phyloP scores from a whole-genome alignment of 2,797 vertebrate genomes.

The Phataginus tricuspis region DNA sequence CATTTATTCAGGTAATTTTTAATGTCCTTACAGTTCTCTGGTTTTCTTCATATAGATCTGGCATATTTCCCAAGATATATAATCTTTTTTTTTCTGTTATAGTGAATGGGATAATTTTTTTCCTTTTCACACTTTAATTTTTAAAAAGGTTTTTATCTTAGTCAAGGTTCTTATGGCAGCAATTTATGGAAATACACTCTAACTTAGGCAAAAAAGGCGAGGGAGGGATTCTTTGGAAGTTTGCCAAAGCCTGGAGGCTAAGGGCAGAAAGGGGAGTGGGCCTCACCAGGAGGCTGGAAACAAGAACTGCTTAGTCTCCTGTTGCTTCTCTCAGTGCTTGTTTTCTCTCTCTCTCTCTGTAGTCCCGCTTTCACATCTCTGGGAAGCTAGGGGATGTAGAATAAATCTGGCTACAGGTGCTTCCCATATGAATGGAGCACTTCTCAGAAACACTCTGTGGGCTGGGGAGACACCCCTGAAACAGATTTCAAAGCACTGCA shows the following conservation, averaged over 20 bases:
- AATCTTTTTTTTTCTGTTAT: neutral
- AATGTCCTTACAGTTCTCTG: slow-evolving; percentile 35
- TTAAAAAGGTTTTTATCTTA: neutral
- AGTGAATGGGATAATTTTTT: neutral
- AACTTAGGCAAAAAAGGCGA: neutral
- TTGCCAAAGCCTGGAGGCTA: slow-evolving; percentile 53
- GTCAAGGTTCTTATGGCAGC: slow-evolving; percentile 36
- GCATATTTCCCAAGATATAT: slow-evolving; percentile 6
- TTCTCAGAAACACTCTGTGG: neutral
- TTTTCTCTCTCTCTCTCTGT: neutral
- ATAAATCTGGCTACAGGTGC: neutral
- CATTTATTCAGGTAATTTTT: slow-evolving; percentile 10
- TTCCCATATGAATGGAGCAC: neutral
- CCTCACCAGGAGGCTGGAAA: neutral
- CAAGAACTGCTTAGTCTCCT: neutral
- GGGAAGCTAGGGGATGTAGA: neutral
- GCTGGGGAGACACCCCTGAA: neutral
- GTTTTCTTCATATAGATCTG: neutral
- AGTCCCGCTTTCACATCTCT: slow-evolving; percentile 12
- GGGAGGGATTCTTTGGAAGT: slow-evolving; percentile 47
- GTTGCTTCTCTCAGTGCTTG: neutral
- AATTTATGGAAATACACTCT: slow-evolving; percentile 43
- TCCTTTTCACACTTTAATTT: neutral
- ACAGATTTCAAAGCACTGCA: neutral
- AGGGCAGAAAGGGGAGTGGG: slow-evolving; percentile 52